Conservation (phyloP, 2,113 vertebrate genomes). For the Crotophaga sulcirostris region DNA sequence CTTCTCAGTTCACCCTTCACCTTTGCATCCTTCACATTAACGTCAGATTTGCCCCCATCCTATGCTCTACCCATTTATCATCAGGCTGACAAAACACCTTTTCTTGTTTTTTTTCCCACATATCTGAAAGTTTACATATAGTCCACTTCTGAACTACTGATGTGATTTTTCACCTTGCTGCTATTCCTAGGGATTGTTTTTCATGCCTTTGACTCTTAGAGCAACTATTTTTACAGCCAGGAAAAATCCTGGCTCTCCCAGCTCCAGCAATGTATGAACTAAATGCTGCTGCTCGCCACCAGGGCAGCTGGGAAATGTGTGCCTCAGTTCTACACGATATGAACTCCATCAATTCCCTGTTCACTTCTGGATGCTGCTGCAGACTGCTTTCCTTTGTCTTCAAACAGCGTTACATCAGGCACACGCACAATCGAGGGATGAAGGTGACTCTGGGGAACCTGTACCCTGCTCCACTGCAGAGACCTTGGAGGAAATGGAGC, state of each 20-base stretch:
- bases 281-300: not conserved
- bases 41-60: not conserved
- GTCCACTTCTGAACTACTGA: not conserved
- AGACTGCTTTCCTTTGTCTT: not conserved
- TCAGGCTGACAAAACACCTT: not conserved
- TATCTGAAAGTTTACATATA: not conserved
- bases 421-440: not conserved
- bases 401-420: not conserved
- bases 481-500: not conserved
- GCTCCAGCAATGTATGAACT: not conserved
- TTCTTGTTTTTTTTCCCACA: not conserved
- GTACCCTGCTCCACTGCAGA: not conserved
- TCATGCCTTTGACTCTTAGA: not conserved
- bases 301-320: not conserved
- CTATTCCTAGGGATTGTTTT: not conserved
- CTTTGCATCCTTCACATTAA: not conserved
- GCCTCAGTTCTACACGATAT: not conserved
- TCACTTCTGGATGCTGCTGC: not conserved
- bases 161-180: not conserved
- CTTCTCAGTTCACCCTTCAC: not conserved
- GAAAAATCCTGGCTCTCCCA: not conserved
- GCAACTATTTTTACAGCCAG: not conserved
- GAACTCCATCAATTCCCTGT: not conserved
- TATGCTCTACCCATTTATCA: not conserved
- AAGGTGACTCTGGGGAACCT: not conserved